Base-by-base conservation (phyloP, 2,797 vertebrate species). In the Chromobotia macracanthus region DNA sequence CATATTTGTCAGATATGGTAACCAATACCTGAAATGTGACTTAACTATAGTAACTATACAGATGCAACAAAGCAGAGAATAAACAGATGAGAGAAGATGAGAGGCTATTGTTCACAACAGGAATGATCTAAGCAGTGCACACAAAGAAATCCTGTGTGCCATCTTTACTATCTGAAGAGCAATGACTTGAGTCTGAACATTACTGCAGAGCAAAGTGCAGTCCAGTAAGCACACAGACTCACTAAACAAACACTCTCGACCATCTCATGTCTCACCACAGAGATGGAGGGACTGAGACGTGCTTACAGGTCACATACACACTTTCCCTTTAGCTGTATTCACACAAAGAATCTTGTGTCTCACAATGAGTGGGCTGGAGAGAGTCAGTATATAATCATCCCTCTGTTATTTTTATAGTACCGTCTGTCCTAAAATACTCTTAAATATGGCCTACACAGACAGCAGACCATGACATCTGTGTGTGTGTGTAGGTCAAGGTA, bases 401-500 rank as follows among this genome's bases (percentile, higher is more conserved):
- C 63, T 12, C 1, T 0, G 12, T 44, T 75, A 75, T 75, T 56
- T 75, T 28, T 44, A n/a, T 75, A 41, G 65, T n/a, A 44, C 65
- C 5, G 63, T 66, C 60, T 75, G 44, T 21, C 25, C 5, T 1
- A 61, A 56, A 56, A 8, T 21, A 44, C 41, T 48, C n/a, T 25
- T 66, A 66, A 75, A 75, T 66, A 28, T 75, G 61, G 55, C 28
- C n/a, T 9, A 28, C 16, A 44, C 31, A 56, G 73, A 41, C 19
- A 35, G 19, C n/a, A 53, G 72, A 53, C 60, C 16, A 66, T 44
- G 31, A 0, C 2, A 19, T 21, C 11, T 60, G 64, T 48, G 63
- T 68, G 35, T 74, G 53, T 76, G 53, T 61, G 41, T 69, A 83
- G 69, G 78, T 84, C 35, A 50, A 64, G 72, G 19, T 13, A 50